Evolutionary conservation across 2,888 invertebrate genomes (phyloP).

Genomic region (Caenorhabditis afra): DNA sequence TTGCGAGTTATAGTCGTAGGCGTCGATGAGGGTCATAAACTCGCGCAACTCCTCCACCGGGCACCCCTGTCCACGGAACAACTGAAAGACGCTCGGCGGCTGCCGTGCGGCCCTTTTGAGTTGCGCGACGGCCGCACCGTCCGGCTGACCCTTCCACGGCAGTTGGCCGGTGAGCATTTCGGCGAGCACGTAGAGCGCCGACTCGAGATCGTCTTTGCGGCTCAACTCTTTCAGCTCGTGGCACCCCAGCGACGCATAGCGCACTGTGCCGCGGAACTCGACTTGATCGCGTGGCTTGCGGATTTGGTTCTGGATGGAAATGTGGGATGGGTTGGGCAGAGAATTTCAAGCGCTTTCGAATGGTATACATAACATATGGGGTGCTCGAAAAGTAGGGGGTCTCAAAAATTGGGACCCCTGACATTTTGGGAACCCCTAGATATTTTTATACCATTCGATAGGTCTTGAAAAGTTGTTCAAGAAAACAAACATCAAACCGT

Average conservation of each 20-base stretch:
- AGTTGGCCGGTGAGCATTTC: slow-evolving; percentile 55
- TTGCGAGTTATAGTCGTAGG: slow-evolving; percentile 25
- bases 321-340: neutral
- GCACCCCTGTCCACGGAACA: slow-evolving; percentile 26
- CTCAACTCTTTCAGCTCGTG: slow-evolving; percentile 39
- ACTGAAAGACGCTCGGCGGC: slow-evolving; percentile 22
- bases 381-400: too few species aligned
- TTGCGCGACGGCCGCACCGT: slow-evolving; percentile 27
- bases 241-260: slow-evolving; percentile 49
- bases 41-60: slow-evolving; percentile 50
- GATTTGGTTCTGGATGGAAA: slow-evolving; percentile 39
- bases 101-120: slow-evolving; percentile 22
- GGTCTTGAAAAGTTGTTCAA: neutral
- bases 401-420: too few species aligned
- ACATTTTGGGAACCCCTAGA: too few species aligned
- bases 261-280: slow-evolving; percentile 58
- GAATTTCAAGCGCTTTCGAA: too few species aligned
- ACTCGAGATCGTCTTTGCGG: slow-evolving; percentile 56
- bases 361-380: too few species aligned
- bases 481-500: too few species aligned
- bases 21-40: slow-evolving; percentile 41
- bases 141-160: slow-evolving; percentile 58
- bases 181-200: slow-evolving; percentile 48
- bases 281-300: slow-evolving; percentile 47
- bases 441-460: too few species aligned